Evolutionary conservation across 64 coral and sea anemone genomes (phyloP).

Genomic region (Anthopleura sola): DNA sequence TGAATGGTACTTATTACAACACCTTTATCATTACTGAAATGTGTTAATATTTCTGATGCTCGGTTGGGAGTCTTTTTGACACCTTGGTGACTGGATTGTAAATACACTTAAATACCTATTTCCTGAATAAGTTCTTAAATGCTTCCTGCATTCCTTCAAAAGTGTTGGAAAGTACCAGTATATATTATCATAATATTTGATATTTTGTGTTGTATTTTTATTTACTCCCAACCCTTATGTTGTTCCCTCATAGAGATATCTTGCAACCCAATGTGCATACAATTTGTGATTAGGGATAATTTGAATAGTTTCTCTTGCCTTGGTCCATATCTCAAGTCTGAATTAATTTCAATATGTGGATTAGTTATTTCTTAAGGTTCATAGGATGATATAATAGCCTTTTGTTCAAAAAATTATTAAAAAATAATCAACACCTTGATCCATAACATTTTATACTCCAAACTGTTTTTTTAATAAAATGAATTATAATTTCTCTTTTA

Average conservation of each 20-base stretch:
- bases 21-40: background rate
- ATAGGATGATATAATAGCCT: background rate
- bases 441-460: background rate
- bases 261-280: background rate
- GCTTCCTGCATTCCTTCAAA: constrained; percentile 5
- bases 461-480: background rate
- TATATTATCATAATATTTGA: background rate
- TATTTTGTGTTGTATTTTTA: background rate
- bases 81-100: constrained; percentile 20
- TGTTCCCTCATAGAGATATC: background rate
- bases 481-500: background rate
- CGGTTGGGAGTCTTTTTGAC: constrained; percentile 11
- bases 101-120: constrained; percentile 35
- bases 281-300: background rate
- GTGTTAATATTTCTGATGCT: background rate
- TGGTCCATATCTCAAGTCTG: background rate
- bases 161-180: background rate
- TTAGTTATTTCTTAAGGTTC: background rate
- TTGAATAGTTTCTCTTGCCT: background rate
- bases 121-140: constrained; percentile 20
- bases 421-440: background rate
- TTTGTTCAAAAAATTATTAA: background rate
- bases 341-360: background rate
- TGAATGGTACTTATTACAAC: background rate
- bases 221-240: background rate